Evolutionary conservation across 2,113 vertebrate species (phyloP).

Genomic region (Saccopteryx leptura): DNA sequence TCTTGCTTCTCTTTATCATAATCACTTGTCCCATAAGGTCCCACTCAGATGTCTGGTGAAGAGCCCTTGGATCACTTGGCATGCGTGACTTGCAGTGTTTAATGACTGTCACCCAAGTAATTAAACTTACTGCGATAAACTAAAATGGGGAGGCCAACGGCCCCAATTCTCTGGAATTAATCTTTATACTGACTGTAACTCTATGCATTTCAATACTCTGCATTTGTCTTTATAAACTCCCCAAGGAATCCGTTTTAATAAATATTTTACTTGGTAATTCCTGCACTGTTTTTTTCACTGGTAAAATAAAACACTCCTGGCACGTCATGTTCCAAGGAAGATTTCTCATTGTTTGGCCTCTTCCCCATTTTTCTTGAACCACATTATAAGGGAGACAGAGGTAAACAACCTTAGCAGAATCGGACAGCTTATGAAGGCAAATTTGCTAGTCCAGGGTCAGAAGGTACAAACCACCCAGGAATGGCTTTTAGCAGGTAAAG

Average conservation of each 20-base stretch:
- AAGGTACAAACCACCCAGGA: conserved; percentile 42
- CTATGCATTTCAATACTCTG: background rate
- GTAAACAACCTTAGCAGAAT: conserved; percentile 58
- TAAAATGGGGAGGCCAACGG: background rate
- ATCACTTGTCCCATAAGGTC: background rate
- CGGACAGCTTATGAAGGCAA: conserved; percentile 60
- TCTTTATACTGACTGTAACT: conserved; percentile 33
- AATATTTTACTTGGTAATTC: conserved; percentile 36
- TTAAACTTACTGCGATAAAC: conserved; percentile 31
- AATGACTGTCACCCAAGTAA: background rate
- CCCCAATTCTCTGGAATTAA: background rate
- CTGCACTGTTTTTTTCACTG: background rate
- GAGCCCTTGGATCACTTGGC: conserved; percentile 16
- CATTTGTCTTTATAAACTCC: conserved; percentile 46
- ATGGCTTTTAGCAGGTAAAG: conserved; percentile 46
- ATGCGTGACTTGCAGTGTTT: background rate
- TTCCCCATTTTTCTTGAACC: conserved; percentile 63
- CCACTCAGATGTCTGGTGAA: background rate
- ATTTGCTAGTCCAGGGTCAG: conserved; percentile 29
- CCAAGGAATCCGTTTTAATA: background rate
- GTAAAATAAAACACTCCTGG: background rate
- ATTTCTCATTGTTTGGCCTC: conserved; percentile 41
- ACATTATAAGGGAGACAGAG: conserved; percentile 52
- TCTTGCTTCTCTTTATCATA: conserved; percentile 32
- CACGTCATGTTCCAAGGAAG: background rate